Conservation (phyloP, 2,113 vertebrate genomes). For the Ovibos moschatus region DNA sequence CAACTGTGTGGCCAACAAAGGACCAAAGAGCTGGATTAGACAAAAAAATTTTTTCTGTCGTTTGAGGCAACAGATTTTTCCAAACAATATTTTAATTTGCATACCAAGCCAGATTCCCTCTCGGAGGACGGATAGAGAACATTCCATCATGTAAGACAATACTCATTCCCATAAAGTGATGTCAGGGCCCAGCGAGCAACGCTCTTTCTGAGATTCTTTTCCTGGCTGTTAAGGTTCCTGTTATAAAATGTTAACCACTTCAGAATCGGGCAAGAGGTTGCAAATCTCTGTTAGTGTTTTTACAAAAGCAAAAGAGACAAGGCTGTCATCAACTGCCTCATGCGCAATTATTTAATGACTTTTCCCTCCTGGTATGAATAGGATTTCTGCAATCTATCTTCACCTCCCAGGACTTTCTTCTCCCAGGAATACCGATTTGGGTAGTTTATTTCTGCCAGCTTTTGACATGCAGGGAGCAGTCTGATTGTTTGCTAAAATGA, state of each 20-base stretch:
- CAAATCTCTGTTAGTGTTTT: conserved; percentile 47
- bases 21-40: background rate
- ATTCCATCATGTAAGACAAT: conserved; percentile 70
- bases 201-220: conserved; percentile 23
- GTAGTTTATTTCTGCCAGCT: conserved; percentile 55
- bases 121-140: conserved; percentile 50
- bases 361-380: conserved; percentile 47
- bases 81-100: conserved; percentile 73
- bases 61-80: conserved; percentile 61
- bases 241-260: conserved; percentile 53
- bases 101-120: conserved; percentile 69
- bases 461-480: conserved; percentile 25
- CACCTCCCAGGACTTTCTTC: conserved; percentile 38
- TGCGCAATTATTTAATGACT: conserved; percentile 44
- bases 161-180: conserved; percentile 59
- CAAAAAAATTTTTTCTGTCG: conserved; percentile 44
- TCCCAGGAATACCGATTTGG: conserved; percentile 41
- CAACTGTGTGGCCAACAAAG: conserved; percentile 47
- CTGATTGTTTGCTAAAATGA: conserved; percentile 44
- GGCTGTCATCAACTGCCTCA: conserved; percentile 47
- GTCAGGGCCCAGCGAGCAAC: conserved; percentile 32
- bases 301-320: conserved; percentile 44
- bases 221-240: conserved; percentile 35
- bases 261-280: conserved; percentile 55
- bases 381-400: conserved; percentile 60